Evolutionary conservation across 2,797 vertebrate species (phyloP).

Genomic region (Remorina albescens): DNA sequence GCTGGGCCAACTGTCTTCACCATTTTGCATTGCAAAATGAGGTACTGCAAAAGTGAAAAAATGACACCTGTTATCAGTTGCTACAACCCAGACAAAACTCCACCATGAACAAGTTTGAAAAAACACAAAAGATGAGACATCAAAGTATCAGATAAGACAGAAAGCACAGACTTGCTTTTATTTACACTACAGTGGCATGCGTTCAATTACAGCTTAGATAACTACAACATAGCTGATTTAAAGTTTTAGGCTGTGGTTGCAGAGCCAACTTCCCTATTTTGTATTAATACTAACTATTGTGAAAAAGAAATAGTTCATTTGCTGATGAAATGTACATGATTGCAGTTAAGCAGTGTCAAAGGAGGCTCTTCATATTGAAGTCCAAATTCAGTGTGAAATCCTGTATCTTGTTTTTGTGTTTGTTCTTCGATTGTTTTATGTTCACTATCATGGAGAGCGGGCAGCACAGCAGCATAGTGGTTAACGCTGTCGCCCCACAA

Average conservation of each 20-base stretch:
- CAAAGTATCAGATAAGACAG: background rate
- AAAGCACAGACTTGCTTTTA: constrained; percentile 31
- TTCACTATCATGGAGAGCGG: no score
- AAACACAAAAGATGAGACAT: background rate
- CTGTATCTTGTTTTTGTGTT: background rate
- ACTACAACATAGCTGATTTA: constrained; percentile 46
- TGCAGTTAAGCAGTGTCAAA: background rate
- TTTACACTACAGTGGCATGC: constrained; percentile 8
- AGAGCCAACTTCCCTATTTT: background rate
- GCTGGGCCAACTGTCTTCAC: constrained; percentile 28
- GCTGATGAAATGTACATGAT: background rate
- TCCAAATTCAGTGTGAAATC: background rate
- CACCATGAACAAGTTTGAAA: background rate
- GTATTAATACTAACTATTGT: no score
- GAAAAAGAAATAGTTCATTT: background rate
- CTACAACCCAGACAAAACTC: background rate
- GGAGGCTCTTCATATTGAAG: background rate
- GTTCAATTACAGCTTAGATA: constrained; percentile 2
- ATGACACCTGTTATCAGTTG: constrained; percentile 30
- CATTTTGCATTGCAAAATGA: constrained; percentile 43
- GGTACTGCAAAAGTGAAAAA: constrained; percentile 19
- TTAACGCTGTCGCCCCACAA: no score
- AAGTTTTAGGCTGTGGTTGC: background rate
- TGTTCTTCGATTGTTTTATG: constrained; percentile 7
- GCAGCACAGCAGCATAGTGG: no score